Evolutionary conservation across 2,888 invertebrate species (phyloP).

Genomic region (Lycaena phlaeas): DNA sequence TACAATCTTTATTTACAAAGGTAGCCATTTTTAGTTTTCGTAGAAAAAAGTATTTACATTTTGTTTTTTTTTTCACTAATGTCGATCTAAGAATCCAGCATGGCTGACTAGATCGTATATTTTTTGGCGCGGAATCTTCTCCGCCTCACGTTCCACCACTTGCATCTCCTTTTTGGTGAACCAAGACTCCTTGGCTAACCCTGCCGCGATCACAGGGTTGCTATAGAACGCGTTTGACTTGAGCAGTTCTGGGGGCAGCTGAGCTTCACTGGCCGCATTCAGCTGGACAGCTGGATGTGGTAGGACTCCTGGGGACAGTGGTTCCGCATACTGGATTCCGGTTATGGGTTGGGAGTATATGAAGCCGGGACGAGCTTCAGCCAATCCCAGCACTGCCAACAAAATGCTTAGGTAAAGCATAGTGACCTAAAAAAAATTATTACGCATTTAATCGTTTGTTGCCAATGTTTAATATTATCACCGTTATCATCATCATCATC

Average conservation of each 20-base stretch:
- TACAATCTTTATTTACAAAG: constrained; percentile 2
- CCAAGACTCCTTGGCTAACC: constrained; percentile 85
- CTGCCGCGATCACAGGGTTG: constrained; percentile 81
- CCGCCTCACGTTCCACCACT: constrained; percentile 84
- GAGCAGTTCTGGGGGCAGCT: constrained; percentile 78
- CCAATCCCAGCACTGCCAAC: constrained; percentile 46
- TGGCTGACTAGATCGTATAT: constrained; percentile 83
- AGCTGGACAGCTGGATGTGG: constrained; percentile 82
- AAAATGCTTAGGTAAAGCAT: constrained; percentile 43
- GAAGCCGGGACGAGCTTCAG: constrained; percentile 58
- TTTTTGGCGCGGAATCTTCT: constrained; percentile 83
- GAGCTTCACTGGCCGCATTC: constrained; percentile 80
- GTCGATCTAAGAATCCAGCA: constrained; percentile 75
- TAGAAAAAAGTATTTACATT: neutral
- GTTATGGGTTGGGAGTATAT: constrained; percentile 55
- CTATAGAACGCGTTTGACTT: constrained; percentile 82
- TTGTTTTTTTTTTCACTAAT: constrained; percentile 23
- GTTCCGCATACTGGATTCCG: constrained; percentile 64
- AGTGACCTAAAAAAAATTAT: constrained; percentile 16
- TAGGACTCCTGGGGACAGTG: constrained; percentile 34
- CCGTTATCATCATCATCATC: no score
- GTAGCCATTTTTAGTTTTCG: neutral
- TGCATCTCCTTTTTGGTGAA: constrained; percentile 83
- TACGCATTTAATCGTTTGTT: no score
- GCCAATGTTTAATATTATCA: no score